phyloP scores from a whole-genome alignment of 2,888 invertebrate species.

The Tetrapedia diversipes region DNA sequence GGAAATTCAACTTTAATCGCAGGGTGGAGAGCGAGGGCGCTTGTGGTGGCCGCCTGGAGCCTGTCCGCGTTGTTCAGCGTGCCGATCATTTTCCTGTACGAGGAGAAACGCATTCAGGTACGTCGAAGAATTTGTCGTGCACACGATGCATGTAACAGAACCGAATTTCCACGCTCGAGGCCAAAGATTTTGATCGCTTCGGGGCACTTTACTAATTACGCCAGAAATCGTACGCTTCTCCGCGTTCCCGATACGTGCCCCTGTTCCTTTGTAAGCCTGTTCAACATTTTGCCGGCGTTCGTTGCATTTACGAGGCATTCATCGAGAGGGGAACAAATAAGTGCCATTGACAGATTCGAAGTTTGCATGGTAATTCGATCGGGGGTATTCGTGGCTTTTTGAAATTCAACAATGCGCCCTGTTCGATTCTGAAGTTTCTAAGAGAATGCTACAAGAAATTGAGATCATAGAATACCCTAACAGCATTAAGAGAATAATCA shows the following conservation, averaged over 20 bases:
- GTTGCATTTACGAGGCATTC: neutral
- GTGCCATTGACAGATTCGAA: no score
- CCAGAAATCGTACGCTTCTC: neutral
- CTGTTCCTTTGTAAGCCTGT: neutral
- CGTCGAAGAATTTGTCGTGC: neutral
- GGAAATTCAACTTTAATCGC: constrained; percentile 32
- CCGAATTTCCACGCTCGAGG: neutral
- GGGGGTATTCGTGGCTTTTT: no score
- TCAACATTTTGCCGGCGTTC: neutral
- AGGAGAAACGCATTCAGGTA: constrained; percentile 89
- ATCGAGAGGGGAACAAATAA: no score
- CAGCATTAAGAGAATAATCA: no score
- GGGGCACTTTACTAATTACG: neutral
- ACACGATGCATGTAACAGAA: neutral
- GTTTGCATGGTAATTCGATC: no score
- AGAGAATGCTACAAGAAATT: no score
- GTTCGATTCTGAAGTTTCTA: no score
- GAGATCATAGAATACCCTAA: no score
- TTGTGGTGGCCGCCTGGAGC: constrained; percentile 92
- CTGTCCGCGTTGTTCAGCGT: constrained; percentile 92
- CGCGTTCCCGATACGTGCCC: no score
- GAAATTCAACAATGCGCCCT: no score
- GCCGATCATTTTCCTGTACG: constrained; percentile 92
- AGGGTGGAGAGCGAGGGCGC: constrained; percentile 93
- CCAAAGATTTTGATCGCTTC: no score